phyloP scores from a whole-genome alignment of 2,888 invertebrate genomes.

The Hypercompe scribonia region DNA sequence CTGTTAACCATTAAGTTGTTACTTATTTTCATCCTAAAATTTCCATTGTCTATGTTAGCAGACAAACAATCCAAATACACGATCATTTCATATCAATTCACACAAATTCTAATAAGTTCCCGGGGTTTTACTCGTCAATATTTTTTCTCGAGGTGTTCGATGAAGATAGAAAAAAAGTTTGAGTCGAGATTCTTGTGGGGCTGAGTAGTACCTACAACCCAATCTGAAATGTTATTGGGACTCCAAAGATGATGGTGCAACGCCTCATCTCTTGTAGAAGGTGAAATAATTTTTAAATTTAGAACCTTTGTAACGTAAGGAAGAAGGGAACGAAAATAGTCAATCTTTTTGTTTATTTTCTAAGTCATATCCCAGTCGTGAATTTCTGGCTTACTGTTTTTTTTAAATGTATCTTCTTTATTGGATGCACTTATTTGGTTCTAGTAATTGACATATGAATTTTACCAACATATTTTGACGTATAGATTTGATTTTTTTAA shows the following conservation, averaged over 20 bases:
- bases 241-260: neutral
- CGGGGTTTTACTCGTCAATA: neutral
- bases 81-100: neutral
- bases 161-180: neutral
- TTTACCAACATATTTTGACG: neutral
- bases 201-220: neutral
- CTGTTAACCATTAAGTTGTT: neutral
- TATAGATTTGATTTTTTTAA: neutral
- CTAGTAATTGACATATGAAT: neutral
- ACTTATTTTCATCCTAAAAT: neutral
- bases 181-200: neutral
- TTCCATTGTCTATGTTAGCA: neutral
- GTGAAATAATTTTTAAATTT: neutral
- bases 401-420: neutral
- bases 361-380: no score
- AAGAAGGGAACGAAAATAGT: neutral
- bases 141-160: neutral
- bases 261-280: neutral
- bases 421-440: neutral
- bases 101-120: neutral
- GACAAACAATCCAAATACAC: neutral
- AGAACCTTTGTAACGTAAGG: neutral
- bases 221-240: neutral
- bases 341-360: neutral
- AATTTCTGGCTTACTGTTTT: neutral